Conservation (phyloP, 2,797 vertebrate species). For the Harpagifer antarcticus region DNA sequence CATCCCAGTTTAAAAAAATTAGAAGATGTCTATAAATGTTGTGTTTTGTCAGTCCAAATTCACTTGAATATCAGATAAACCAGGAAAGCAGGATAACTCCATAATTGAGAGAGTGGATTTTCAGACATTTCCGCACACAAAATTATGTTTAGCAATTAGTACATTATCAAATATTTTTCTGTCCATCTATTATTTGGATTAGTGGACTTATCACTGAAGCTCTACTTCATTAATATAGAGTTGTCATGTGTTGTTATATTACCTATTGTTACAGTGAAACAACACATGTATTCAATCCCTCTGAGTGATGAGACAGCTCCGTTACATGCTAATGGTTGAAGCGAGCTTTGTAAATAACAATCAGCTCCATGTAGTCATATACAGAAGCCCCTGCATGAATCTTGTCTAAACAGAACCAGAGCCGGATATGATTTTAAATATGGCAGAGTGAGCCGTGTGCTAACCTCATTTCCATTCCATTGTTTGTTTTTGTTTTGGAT, state of each 20-base stretch:
- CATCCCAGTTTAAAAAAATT: no score
- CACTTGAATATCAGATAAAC: no score
- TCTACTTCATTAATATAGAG: conserved; percentile 1
- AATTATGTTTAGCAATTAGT: no score
- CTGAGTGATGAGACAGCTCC: conserved; percentile 6
- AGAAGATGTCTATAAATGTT: no score
- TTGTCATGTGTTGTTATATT: conserved; percentile 22
- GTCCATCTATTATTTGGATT: no score
- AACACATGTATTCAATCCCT: conserved; percentile 23
- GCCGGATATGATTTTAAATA: conserved; percentile 31
- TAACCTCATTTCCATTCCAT: conserved; percentile 52
- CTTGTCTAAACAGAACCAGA: conserved; percentile 31
- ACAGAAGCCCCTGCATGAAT: background rate
- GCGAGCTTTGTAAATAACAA: conserved; percentile 15
- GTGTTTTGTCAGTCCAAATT: no score
- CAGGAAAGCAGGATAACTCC: no score
- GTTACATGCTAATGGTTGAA: background rate
- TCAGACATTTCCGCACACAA: no score
- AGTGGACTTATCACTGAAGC: no score
- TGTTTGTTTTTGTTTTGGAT: conserved; percentile 75
- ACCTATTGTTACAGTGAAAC: background rate
- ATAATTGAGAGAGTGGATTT: no score
- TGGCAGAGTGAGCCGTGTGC: conserved; percentile 17
- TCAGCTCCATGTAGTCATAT: background rate
- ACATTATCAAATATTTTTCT: no score